These are phyloP conservation scores for Crambe crambe DNA, from an alignment of 37 sponge, comb jelly and placozoan species.

Conservation along the genomic window DNA sequence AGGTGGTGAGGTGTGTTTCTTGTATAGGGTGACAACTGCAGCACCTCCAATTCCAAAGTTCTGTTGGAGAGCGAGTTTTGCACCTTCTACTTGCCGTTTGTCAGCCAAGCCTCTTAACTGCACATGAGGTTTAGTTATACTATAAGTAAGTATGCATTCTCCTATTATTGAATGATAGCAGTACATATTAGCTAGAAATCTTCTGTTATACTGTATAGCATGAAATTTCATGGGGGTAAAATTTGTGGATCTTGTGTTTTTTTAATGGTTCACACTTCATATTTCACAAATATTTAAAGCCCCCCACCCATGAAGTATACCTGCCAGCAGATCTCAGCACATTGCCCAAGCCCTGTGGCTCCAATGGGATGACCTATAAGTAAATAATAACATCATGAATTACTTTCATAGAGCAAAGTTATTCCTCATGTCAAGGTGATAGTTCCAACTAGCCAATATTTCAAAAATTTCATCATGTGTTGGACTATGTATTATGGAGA, in stretches of 20 bases:
- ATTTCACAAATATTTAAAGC: too few species aligned
- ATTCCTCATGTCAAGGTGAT: background rate
- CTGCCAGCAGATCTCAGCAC: constrained; percentile 88
- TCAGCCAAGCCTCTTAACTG: constrained; percentile 56
- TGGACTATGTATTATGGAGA: background rate
- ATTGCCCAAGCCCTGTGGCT: constrained; percentile 79
- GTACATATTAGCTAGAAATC: background rate
- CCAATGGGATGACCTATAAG: constrained; percentile 80
- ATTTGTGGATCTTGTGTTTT: too few species aligned
- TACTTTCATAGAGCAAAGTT: background rate
- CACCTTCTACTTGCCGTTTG: constrained; percentile 67
- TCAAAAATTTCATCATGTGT: too few species aligned
- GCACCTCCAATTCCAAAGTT: constrained; percentile 80
- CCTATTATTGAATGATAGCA: background rate
- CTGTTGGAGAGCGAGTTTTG: constrained; percentile 64
- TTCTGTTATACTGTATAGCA: too few species aligned
- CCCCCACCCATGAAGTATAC: constrained; percentile 22
- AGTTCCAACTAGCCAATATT: too few species aligned
- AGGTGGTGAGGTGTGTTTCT: constrained; percentile 8
- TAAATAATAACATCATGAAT: background rate
- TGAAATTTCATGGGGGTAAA: background rate
- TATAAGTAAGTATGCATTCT: background rate
- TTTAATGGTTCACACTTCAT: too few species aligned
- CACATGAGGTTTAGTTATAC: too few species aligned
- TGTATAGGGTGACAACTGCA: constrained; percentile 70